A percentile compares a stretch with the other conserved stretches of the same genome.
Evolutionary conservation across 2,888 invertebrate genomes (phyloP).

Genomic region (Dynastes hyllus): DNA sequence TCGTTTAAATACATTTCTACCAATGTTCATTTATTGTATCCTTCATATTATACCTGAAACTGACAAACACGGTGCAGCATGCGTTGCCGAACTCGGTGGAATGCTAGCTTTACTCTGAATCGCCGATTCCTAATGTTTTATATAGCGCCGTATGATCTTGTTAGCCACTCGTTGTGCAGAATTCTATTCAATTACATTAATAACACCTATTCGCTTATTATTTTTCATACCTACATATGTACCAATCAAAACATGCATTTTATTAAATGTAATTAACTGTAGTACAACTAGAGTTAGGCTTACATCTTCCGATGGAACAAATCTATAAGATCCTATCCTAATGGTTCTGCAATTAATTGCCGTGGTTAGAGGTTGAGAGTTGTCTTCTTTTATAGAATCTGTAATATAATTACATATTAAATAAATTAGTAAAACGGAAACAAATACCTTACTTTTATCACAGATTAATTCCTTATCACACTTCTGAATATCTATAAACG

Average conservation of each 20-base stretch:
- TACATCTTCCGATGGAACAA: constrained; percentile 83
- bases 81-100: no score
- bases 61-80: no score
- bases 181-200: no score
- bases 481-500: constrained; percentile 63
- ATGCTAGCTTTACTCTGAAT: no score
- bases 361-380: constrained; percentile 42
- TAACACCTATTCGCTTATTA: no score
- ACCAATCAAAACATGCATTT: background rate
- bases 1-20: no score
- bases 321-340: constrained; percentile 89
- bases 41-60: no score
- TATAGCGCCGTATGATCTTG: no score
- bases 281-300: constrained; percentile 57
- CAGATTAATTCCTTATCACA: constrained; percentile 42
- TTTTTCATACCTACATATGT: no score
- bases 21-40: no score
- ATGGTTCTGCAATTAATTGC: constrained; percentile 80
- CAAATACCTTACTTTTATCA: constrained; percentile 35
- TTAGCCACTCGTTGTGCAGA: no score
- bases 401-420: constrained; percentile 29
- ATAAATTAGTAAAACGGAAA: constrained; percentile 42
- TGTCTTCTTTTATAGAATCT: constrained; percentile 57
- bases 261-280: background rate
- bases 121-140: no score